Percentiles rank a stretch among this genome's conserved stretches.
These are phyloP conservation scores for Caenorhabditis sinica DNA, from an alignment of 2,888 invertebrate species.

Conservation along the genomic window DNA sequence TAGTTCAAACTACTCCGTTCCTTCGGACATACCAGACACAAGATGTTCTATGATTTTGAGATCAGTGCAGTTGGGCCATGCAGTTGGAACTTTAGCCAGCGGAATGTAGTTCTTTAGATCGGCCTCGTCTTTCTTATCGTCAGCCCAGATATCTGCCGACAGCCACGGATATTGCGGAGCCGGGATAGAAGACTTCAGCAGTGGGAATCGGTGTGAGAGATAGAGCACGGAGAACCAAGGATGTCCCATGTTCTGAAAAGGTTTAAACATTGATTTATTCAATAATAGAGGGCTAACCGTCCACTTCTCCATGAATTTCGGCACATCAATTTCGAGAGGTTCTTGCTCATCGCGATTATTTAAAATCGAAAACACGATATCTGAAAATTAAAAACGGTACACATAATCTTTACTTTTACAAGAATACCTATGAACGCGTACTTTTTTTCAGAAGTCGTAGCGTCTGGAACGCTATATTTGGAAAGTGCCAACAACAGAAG, in stretches of 20 bases:
- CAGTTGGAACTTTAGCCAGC: conserved; percentile 35
- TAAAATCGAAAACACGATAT: neutral
- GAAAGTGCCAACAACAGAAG: conserved; percentile 42
- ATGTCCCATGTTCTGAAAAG: conserved; percentile 35
- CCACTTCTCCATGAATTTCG: conserved; percentile 21
- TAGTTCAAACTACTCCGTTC: too few relatives aligned
- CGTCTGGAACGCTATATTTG: conserved; percentile 40
- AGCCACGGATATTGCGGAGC: conserved; percentile 27
- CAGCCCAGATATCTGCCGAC: conserved; percentile 28
- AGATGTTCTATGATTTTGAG: neutral
- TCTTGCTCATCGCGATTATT: neutral
- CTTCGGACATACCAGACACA: neutral
- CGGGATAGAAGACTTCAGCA: neutral
- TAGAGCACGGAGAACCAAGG: conserved; percentile 39
- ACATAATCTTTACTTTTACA: neutral
- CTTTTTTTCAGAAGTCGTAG: neutral
- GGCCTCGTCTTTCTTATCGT: neutral
- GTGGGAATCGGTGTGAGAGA: neutral
- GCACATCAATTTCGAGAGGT: conserved; percentile 3
- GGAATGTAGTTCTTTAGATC: conserved; percentile 30
- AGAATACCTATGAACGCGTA: conserved; percentile 38
- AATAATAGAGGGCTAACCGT: conserved; percentile 14
- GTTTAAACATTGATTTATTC: neutral
- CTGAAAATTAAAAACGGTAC: conserved; percentile 5
- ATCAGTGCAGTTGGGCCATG: conserved; percentile 40